Conservation (phyloP, 2,113 vertebrate species). For the Chrysochloris asiatica region DNA sequence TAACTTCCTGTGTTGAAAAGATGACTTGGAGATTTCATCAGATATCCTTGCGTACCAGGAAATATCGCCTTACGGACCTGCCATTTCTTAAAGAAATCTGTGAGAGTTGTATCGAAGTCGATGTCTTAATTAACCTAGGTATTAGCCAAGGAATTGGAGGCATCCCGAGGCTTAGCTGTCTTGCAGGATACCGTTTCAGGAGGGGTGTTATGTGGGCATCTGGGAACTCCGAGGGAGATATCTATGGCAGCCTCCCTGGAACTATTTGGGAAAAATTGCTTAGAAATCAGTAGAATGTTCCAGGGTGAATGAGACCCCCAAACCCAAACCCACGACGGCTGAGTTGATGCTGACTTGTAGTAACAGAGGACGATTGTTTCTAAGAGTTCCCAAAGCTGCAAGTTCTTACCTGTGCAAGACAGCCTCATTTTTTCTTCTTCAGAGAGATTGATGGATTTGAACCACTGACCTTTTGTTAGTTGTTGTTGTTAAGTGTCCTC, state of each 20-base stretch:
- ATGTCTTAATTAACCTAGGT: conserved; percentile 59
- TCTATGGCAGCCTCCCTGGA: fast-evolving
- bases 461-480: too few species aligned
- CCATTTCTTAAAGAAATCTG: conserved; percentile 63
- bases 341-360: too few species aligned
- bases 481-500: too few species aligned
- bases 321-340: too few species aligned
- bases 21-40: conserved; percentile 74
- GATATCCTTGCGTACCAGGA: conserved; percentile 73
- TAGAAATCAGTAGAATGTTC: not conserved
- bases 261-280: fast-evolving
- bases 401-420: too few species aligned
- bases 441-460: too few species aligned
- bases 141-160: conserved; percentile 53
- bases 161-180: conserved; percentile 33
- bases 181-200: conserved; percentile 66
- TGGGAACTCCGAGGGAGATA: not conserved
- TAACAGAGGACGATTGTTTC: too few species aligned
- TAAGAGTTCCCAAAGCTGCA: too few species aligned
- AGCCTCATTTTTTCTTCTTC: too few species aligned
- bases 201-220: not conserved
- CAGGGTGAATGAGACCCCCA: not conserved
- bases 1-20: conserved; percentile 79
- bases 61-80: conserved; percentile 80
- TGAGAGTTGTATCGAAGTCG: conserved; percentile 62